Conservation (phyloP, 1,140 invertebrate genomes). For the Gryon sp. region DNA sequence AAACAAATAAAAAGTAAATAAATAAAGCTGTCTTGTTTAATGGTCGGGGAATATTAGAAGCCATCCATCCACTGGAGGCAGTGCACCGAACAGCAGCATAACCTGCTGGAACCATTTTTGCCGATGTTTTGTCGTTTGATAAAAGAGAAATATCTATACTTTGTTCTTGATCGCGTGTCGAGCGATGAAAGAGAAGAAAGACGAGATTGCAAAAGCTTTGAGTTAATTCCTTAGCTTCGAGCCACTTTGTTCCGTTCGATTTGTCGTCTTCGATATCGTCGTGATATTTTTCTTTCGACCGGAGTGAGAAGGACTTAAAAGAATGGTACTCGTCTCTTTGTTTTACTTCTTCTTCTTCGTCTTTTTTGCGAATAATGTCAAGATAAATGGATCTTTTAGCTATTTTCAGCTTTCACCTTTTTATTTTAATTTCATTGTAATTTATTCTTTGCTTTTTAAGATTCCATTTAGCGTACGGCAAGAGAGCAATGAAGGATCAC, state of each 20-base stretch:
- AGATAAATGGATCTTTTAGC: conserved; percentile 29
- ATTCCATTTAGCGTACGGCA: conserved; percentile 19
- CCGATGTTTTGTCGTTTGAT: conserved; percentile 22
- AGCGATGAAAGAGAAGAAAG: conserved; percentile 31
- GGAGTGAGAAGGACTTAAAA: conserved; percentile 15
- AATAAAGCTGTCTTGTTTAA: conserved; percentile 12
- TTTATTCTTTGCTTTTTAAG: conserved; percentile 14
- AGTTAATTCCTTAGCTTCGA: conserved; percentile 52
- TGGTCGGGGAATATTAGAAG: conserved; percentile 5
- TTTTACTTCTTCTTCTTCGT: too few species aligned
- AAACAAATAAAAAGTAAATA: too few species aligned
- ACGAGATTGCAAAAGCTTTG: conserved; percentile 54
- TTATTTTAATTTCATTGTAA: conserved; percentile 19
- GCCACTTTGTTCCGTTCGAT: conserved; percentile 55
- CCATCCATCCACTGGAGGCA: not conserved
- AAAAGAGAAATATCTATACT: conserved; percentile 35
- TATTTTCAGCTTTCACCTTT: not conserved
- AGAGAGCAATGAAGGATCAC: conserved; percentile 45
- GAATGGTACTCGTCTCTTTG: not conserved
- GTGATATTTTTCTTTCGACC: conserved; percentile 37
- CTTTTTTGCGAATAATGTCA: conserved; percentile 20
- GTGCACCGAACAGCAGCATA: not conserved
- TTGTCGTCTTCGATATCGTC: conserved; percentile 45
- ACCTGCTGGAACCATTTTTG: conserved; percentile 26
- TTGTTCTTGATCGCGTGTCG: conserved; percentile 38